Evolutionary conservation across 2,888 invertebrate genomes (phyloP), one percentile per base, ranked within the genome.

Genomic region (Cabera pusaria): DNA sequence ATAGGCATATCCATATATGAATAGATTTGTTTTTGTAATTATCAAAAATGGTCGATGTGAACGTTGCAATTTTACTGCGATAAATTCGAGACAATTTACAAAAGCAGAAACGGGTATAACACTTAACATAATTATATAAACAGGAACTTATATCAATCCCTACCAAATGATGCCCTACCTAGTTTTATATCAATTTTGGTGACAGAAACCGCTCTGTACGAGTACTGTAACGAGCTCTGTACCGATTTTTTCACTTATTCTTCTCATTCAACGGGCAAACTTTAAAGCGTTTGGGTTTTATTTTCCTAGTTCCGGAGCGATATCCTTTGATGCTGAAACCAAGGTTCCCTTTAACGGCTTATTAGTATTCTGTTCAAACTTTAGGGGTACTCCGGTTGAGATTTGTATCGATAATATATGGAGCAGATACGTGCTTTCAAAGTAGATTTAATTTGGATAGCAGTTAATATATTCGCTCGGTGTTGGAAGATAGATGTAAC

Each of bases 281-380:
- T 58, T 58, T 53, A 54, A 51, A 60, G 51, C 53, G 24, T 40
- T 40, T 19, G 54, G 56, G 41, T 61, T 60, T 59, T 46, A 44
- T 43, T 49, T 51, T 43, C 40, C 40, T 34, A 19, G 28, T 31
- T 44, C 36, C 40, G 44, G 44, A 44, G 45, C 51, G 56, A 62
- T 64, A 68, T 60, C 75, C 70, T 72, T 71, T 72, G 68, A 69
- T 60, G 59, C 56, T 59, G 59, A 57, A 57, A 54, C 59, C 50
- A 48, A 46, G 28, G 52, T 52, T 59, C 66, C 66, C 63, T 61
- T 49, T 59, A 62, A 56, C 51, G 56, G 63, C 72, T 76, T 77
- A 80, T 83, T 82, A 79, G 79, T 78, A 84, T 83, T 76, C 80
- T 56, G 64, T 67, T 69, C 75, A 75, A 83, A 82, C 61, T 79